Base-by-base conservation (phyloP, 2,888 invertebrate genomes). In the Oxytorus armatus region DNA sequence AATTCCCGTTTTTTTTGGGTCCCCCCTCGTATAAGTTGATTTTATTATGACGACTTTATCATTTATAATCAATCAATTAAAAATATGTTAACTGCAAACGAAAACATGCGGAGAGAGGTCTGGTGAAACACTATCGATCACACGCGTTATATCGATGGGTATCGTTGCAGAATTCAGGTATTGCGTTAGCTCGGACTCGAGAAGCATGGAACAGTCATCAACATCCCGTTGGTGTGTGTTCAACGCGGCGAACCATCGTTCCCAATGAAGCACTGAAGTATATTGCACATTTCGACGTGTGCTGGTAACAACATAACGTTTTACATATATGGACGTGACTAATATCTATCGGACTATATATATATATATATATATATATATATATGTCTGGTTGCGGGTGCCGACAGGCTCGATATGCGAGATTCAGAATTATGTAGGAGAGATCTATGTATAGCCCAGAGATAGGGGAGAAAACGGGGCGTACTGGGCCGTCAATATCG, bases 181-280 rank as follows among this genome's bases (percentile, higher is more conserved):
- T 11, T 10, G 8, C 36, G 36, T 7, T 36, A 14, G 47, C 44
- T 10, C 11, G 23, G 69, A 53, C 29, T 8, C 44, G 16, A 29
- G 2, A 36, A n/a, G n/a, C 16, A 42, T 44, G 55, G 44, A 16
- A 44, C 7, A 44, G 44, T 39, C 44, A 70, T 66, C 49, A 65
- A 75, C 49, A 51, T 25, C 3, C 49, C 44, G 16, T 49, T n/a
- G 51, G 21, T 14, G 42, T 39, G 55, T 57, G 70, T 70, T 39
- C 55, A 70, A 70, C 42, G 55, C 49, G 47, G 36, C 39, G 57
- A 70, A 25, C 33, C 70, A 44, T 33, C 14, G 47, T 47, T 36
- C 29, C 53, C 55, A 47, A 53, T 69, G 63, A 70, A 69, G 23
- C 55, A 70, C 47, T 63, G 36, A 51, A 69, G 49, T 16, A 42